Evolutionary conservation across 2,797 vertebrate genomes (phyloP).

Genomic region (Aplochiton taeniatus): DNA sequence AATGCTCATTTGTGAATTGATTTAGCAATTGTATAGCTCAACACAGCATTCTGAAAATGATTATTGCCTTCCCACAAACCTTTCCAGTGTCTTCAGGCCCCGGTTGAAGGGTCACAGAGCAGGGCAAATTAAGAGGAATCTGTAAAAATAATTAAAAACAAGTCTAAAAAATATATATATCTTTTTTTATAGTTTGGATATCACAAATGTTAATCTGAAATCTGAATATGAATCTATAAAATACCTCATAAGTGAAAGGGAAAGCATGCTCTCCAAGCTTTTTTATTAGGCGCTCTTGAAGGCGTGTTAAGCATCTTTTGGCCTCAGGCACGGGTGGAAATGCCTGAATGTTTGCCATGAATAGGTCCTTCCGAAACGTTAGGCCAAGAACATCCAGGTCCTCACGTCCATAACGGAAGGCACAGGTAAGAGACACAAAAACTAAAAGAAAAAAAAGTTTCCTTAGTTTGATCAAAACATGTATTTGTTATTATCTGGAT

Average conservation of each 20-base stretch:
- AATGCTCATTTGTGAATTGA: too few relatives aligned
- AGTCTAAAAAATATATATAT: too few relatives aligned
- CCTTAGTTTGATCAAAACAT: too few relatives aligned
- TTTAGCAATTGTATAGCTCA: too few relatives aligned
- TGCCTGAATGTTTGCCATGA: slow-evolving; percentile 87
- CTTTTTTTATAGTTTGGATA: too few relatives aligned
- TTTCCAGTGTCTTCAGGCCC: slow-evolving; percentile 95
- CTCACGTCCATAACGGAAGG: slow-evolving; percentile 94
- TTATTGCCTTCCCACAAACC: slow-evolving; percentile 67
- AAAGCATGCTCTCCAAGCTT: slow-evolving; percentile 93
- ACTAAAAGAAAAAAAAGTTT: slow-evolving; percentile 67
- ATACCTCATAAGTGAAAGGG: slow-evolving; percentile 89
- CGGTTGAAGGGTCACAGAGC: slow-evolving; percentile 92
- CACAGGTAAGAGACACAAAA: slow-evolving; percentile 93
- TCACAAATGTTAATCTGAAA: too few relatives aligned
- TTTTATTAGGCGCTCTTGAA: slow-evolving; percentile 93
- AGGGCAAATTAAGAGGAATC: slow-evolving; percentile 95
- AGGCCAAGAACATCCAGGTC: slow-evolving; percentile 93
- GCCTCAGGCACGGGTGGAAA: slow-evolving; percentile 86
- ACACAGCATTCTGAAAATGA: neutral
- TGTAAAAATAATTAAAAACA: slow-evolving; percentile 48
- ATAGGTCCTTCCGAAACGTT: slow-evolving; percentile 94
- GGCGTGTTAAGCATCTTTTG: slow-evolving; percentile 84
- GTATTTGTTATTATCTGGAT: neutral
- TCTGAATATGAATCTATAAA: neutral